These are phyloP conservation scores for Micropoecilia bifurca DNA, from an alignment of 2,797 vertebrate genomes.

Conservation along the genomic window DNA sequence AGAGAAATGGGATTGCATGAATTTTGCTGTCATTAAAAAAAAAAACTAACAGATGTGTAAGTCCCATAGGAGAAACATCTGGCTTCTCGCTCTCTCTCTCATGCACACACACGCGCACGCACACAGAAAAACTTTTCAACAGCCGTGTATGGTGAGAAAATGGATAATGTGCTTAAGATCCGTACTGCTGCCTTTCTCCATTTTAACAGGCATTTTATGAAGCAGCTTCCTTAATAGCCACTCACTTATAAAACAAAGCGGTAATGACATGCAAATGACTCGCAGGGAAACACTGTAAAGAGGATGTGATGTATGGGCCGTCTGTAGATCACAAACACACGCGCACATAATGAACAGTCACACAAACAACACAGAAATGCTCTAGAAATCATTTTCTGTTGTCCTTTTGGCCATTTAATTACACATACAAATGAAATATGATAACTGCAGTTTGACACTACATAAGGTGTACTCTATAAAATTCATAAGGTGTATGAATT, in stretches of 20 bases:
- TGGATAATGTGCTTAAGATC: conserved; percentile 74
- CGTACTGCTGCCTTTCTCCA: conserved; percentile 76
- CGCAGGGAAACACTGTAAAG: conserved; percentile 80
- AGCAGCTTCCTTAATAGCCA: conserved; percentile 81
- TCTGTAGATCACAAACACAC: conserved; percentile 60
- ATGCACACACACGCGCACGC: conserved; percentile 18
- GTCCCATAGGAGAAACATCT: conserved; percentile 89
- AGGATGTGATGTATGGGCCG: conserved; percentile 80
- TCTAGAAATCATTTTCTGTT: conserved; percentile 15
- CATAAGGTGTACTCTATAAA: conserved; percentile 3
- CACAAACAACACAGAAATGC: conserved; percentile 47
- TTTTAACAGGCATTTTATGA: conserved; percentile 82
- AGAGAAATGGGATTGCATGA: conserved; percentile 85
- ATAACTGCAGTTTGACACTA: conserved; percentile 21
- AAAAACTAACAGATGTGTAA: conserved; percentile 88
- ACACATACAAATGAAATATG: conserved; percentile 31
- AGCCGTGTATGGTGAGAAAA: conserved; percentile 69
- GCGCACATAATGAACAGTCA: conserved; percentile 25
- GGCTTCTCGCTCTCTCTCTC: conserved; percentile 60
- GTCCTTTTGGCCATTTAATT: conserved; percentile 10
- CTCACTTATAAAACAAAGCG: conserved; percentile 84
- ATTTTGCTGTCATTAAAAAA: conserved; percentile 89
- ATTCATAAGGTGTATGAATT: conserved; percentile 8
- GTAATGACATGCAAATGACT: conserved; percentile 85
- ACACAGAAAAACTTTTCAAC: conserved; percentile 50